Percentiles rank a stretch among this genome's conserved stretches.
Conservation (phyloP, 2,888 invertebrate species). For the Anarsia innoxiella region DNA sequence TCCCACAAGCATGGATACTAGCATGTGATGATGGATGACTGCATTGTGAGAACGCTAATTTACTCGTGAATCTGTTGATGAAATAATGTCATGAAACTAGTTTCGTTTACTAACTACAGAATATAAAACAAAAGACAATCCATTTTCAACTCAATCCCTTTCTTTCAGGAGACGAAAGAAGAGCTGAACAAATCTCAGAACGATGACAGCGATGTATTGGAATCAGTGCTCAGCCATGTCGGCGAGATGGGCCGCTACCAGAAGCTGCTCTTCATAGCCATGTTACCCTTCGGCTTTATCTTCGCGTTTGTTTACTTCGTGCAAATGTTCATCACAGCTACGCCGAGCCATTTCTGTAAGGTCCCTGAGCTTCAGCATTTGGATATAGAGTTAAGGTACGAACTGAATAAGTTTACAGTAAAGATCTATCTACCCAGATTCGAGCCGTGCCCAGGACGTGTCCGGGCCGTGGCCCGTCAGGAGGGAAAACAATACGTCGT, state of each 20-base stretch:
- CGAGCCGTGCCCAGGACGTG: too few species aligned
- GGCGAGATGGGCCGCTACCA: constrained; percentile 61
- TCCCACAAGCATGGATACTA: too few species aligned
- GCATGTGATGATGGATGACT: too few species aligned
- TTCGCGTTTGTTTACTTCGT: constrained; percentile 61
- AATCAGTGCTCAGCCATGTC: constrained; percentile 46
- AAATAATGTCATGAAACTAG: too few species aligned
- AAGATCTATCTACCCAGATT: too few species aligned
- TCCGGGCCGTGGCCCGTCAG: too few species aligned
- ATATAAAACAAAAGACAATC: background rate
- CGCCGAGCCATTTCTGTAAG: constrained; percentile 56
- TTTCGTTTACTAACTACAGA: too few species aligned
- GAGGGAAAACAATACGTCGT: too few species aligned
- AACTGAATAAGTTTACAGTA: too few species aligned
- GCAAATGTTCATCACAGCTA: constrained; percentile 60
- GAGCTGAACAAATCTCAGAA: constrained; percentile 23
- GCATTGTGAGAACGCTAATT: too few species aligned
- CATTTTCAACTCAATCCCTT: too few species aligned
- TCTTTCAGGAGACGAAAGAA: constrained; percentile 32
- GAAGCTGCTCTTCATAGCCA: constrained; percentile 45
- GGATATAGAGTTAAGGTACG: constrained; percentile 43
- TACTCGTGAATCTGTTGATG: too few species aligned
- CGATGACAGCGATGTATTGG: constrained; percentile 40
- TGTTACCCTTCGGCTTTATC: constrained; percentile 57
- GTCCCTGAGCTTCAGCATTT: constrained; percentile 50